Evolutionary conservation across 2,797 vertebrate genomes (phyloP), one percentile per base, ranked within the genome.

Genomic region (Salarias fasciatus): DNA sequence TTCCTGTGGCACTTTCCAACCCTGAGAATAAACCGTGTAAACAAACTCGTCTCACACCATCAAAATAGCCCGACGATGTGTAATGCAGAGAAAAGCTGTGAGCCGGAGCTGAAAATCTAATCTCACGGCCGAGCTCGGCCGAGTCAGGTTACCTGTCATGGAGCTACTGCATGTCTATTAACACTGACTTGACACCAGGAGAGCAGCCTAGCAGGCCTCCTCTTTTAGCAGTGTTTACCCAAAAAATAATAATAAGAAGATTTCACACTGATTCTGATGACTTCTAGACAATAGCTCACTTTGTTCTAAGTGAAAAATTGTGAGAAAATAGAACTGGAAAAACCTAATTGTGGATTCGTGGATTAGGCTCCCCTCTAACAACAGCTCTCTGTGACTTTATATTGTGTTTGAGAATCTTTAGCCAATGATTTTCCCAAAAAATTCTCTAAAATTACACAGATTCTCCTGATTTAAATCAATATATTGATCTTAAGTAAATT

Each of bases 161-260:
- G 74, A 85, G 78, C 79, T 79, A 48, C 80, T 86, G 86, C 79
- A 74, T 88, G 82, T 91, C 90, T 89, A 90, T 91, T 91, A 91
- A 87, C 83, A 75, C 83, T 83, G 74, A 72, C 80, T 77, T 75
- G 51, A 63, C 61, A 36, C 57, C 35, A 53, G 62, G 48, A 37
- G 61, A 40, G 74, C 60, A 37, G 56, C 15, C 7, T 5, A 18
- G 42, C 9, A 30, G 9, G 46, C 52, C 63, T 8, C 53, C 57
- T 63, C 52, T 50, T 58, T 58, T 54, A 68, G 38, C 40, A 11
- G 49, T 63, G 37, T 79, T 66, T 56, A 67, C 30, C 40, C 38
- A 15, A 15, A 15, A 44, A 60, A 82, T 80, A 35, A 11, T 3
- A 53, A 41, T n/a, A 35, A 49, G 66, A 56, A 72, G 53, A 48